These are phyloP conservation scores for Diarsia rubi DNA, from an alignment of 2,888 invertebrate genomes.

Conservation along the genomic window DNA sequence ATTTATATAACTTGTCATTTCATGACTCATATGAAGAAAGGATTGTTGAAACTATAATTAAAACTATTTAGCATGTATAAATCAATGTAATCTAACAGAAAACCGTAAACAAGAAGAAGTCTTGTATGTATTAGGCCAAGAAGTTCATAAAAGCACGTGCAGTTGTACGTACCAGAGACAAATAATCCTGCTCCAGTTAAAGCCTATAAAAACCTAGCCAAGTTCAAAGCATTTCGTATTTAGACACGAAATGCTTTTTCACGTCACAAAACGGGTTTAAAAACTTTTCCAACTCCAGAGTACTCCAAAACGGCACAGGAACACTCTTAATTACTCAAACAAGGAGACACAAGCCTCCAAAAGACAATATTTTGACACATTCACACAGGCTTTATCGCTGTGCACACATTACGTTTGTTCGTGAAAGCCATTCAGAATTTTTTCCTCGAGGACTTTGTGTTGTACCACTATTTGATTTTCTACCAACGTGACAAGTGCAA, in stretches of 20 bases:
- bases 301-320: constrained; percentile 58
- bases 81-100: no score
- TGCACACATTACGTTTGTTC: constrained; percentile 87
- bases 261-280: constrained; percentile 2
- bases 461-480: constrained; percentile 85
- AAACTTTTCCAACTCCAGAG: constrained; percentile 7
- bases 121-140: background rate
- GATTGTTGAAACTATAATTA: background rate
- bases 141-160: background rate
- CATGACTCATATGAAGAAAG: background rate
- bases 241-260: no score
- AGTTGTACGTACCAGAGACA: background rate
- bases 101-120: background rate
- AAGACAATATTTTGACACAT: constrained; percentile 91
- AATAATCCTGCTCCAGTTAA: background rate
- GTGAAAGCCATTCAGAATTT: constrained; percentile 88
- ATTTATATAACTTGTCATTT: constrained; percentile 1
- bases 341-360: constrained; percentile 77
- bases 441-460: constrained; percentile 82
- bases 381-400: constrained; percentile 90
- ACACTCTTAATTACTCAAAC: constrained; percentile 80
- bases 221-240: background rate
- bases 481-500: constrained; percentile 89
- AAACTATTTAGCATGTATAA: background rate
- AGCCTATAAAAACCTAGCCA: background rate